Base-by-base conservation (phyloP, 2,797 vertebrate species). In the Dipus sagitta region DNA sequence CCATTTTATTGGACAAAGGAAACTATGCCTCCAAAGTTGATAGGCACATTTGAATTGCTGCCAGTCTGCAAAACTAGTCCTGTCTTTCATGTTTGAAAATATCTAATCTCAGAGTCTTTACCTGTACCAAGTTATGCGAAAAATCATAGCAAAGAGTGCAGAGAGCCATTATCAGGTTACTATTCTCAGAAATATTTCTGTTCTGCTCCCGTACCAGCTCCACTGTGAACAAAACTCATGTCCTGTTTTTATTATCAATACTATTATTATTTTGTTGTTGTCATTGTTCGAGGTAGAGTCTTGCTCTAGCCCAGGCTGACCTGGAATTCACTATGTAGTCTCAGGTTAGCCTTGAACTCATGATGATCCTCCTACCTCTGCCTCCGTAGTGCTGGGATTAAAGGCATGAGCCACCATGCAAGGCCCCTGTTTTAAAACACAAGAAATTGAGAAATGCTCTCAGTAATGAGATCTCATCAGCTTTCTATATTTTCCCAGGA, bases 31-130 rank as follows among this genome's bases (percentile, higher is more conserved):
- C 34, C 65, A 6, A 86, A 81, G 14, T 83, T 91, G 81, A 71
- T 84, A 26, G 72, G 30, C 10, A 62, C 32, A 30, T 89, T 78
- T 88, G 71, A 91, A 83, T 92, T 94, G 42, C 6, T 70, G 6
- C 34, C 88, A 32, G 15, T 95, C 3, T 79, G 20, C 3, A 54
- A 80, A 93, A 86, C 86, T 72, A 17, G 58, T 70, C 0, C 28
- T 86, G 10, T 20, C 47, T 64, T 94, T 95, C 60, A 60, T 54
- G 67, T 83, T 68, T 75, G 42, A 30, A 82, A 86, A 79, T 28
- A 52, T 67, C 23, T 82, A 90, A 62, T 64, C 24, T 64, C 70
- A 60, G 34, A 34, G 6, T n/a, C 54, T 88, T 82, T 11, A 14
- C 26, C 18, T 90, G 4, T 1, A 60, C 32, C 15, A 65, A 24